These are phyloP conservation scores for Myripristis murdjan DNA, from an alignment of 2,797 vertebrate genomes.

Conservation along the genomic window DNA sequence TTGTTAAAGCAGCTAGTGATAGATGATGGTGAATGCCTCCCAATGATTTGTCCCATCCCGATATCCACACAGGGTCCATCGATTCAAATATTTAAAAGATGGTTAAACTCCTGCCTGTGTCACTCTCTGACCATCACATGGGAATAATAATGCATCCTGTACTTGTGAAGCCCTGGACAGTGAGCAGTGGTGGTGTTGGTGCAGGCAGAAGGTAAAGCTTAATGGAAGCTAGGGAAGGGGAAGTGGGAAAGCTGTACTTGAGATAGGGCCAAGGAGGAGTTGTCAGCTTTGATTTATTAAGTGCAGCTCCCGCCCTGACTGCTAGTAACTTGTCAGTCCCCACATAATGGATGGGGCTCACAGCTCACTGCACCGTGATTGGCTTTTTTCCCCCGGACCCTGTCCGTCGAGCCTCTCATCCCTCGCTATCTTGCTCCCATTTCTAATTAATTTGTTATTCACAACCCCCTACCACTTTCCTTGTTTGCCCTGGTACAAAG, in stretches of 20 bases:
- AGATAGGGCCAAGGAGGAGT: conserved; percentile 89
- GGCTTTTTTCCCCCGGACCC: conserved; percentile 79
- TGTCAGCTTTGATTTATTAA: conserved; percentile 99
- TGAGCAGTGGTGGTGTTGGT: conserved; percentile 53
- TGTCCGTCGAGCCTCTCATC: conserved; percentile 72
- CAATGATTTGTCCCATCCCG: conserved; percentile 4
- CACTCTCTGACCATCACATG: conserved; percentile 23
- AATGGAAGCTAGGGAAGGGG: conserved; percentile 80
- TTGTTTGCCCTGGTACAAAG: conserved; percentile 64
- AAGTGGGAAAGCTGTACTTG: conserved; percentile 88
- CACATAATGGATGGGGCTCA: conserved; percentile 91
- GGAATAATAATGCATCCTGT: conserved; percentile 58
- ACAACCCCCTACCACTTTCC: conserved; percentile 72
- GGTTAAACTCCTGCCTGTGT: conserved; percentile 6
- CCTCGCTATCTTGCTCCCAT: conserved; percentile 80
- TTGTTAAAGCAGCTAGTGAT: too few species aligned
- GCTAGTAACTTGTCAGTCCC: conserved; percentile 91
- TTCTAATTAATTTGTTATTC: conserved; percentile 90
- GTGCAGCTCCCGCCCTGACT: conserved; percentile 89
- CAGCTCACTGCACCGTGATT: conserved; percentile 88
- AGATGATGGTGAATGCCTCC: too few species aligned
- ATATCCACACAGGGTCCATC: conserved; percentile 7
- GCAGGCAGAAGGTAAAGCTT: conserved; percentile 78
- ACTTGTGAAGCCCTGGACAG: conserved; percentile 63
- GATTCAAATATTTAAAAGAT: conserved; percentile 4